These are phyloP conservation scores for Automeris io DNA, from an alignment of 2,888 invertebrate species.

Conservation along the genomic window DNA sequence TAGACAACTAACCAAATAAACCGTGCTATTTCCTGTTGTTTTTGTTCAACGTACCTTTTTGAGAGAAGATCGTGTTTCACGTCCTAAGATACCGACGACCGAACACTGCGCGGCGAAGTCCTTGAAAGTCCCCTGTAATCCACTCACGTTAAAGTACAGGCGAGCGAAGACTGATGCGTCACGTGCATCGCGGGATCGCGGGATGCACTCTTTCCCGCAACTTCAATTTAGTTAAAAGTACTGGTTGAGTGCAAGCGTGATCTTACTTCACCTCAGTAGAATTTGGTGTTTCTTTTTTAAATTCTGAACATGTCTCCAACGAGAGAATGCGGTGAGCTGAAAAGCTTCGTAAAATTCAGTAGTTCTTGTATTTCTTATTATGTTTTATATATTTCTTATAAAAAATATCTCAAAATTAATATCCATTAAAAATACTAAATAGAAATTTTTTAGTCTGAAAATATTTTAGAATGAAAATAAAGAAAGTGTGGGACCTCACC, in stretches of 20 bases:
- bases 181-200: slow-evolving; percentile 37
- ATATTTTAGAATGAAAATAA: too few species aligned
- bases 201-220: slow-evolving; percentile 52
- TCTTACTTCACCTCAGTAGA: slow-evolving; percentile 35
- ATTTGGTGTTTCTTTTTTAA: slow-evolving; percentile 42
- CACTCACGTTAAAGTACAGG: slow-evolving; percentile 59
- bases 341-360: too few species aligned
- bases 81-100: neutral
- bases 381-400: too few species aligned
- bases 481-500: too few species aligned
- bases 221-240: slow-evolving; percentile 74
- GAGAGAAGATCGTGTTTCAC: neutral
- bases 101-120: slow-evolving; percentile 2
- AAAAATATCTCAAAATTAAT: too few species aligned
- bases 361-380: too few species aligned
- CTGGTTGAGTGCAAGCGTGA: slow-evolving; percentile 55
- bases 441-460: too few species aligned
- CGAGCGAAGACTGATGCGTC: slow-evolving; percentile 51
- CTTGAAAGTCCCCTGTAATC: slow-evolving; percentile 39
- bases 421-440: too few species aligned
- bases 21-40: neutral
- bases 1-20: neutral
- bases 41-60: neutral
- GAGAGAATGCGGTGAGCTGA: slow-evolving; percentile 30
- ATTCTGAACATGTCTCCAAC: slow-evolving; percentile 30